Conservation (phyloP, 2,113 vertebrate genomes). For the Paedocypris sp. region DNA sequence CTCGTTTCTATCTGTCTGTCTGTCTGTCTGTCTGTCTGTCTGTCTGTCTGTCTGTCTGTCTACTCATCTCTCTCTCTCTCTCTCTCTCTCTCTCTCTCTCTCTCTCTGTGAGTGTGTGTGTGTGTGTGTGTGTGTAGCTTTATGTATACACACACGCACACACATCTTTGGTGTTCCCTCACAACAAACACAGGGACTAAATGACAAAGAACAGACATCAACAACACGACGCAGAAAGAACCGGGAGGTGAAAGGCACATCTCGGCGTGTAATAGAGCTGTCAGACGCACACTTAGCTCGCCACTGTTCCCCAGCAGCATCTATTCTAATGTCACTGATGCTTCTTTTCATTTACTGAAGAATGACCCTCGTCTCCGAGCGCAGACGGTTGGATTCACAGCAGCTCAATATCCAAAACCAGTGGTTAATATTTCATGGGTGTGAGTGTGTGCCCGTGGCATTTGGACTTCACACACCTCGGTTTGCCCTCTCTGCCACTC, state of each 20-base stretch:
- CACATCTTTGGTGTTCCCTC: too few relatives aligned
- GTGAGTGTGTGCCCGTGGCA: conserved; percentile 18
- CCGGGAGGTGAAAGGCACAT: not conserved
- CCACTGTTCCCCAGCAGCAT: not conserved
- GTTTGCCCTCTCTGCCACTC: conserved; percentile 7
- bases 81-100: too few relatives aligned
- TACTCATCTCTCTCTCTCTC: too few relatives aligned
- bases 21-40: too few relatives aligned
- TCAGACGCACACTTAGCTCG: not conserved
- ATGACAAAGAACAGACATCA: too few relatives aligned
- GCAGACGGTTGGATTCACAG: not conserved
- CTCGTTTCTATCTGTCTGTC: too few relatives aligned
- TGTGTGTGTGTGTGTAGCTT: too few relatives aligned
- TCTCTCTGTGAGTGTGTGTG: too few relatives aligned
- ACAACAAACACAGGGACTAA: too few relatives aligned
- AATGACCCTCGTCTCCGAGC: not conserved
- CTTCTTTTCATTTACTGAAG: not conserved
- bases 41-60: too few relatives aligned
- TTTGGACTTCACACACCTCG: conserved; percentile 17
- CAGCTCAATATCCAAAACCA: not conserved
- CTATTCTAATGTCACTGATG: not conserved
- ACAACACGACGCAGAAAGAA: not conserved
- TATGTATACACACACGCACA: too few relatives aligned
- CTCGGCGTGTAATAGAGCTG: not conserved
- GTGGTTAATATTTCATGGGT: conserved; percentile 24